A percentile compares a stretch with the other conserved stretches of the same genome.
Evolutionary conservation across 2,888 invertebrate genomes (phyloP).

Genomic region (Phaonia tiefii): DNA sequence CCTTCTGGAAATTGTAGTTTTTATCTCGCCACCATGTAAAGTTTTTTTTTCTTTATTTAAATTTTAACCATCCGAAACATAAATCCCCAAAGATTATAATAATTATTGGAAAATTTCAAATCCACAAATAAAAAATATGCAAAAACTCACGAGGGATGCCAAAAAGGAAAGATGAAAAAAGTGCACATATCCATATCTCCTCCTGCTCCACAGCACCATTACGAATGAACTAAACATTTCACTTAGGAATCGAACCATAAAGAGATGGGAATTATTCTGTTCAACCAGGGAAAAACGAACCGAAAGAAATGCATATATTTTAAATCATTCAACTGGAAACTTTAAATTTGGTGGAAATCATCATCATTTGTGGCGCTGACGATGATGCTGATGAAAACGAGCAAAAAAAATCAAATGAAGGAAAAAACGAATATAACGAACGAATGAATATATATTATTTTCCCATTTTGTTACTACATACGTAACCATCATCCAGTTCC

Average conservation of each 20-base stretch:
- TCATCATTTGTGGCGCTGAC: constrained; percentile 30
- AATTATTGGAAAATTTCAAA: no score
- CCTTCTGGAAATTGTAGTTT: no score
- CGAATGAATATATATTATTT: constrained; percentile 41
- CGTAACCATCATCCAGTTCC: neutral
- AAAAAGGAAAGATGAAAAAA: neutral
- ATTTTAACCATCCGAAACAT: no score
- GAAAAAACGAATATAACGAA: constrained; percentile 10
- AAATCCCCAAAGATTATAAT: no score
- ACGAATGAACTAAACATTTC: constrained; percentile 29
- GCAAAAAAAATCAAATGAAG: neutral
- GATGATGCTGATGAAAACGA: constrained; percentile 17
- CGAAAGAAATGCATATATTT: constrained; percentile 13
- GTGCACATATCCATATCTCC: neutral
- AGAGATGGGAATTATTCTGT: neutral
- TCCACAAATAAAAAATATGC: no score
- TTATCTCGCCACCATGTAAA: no score
- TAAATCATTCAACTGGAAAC: constrained; percentile 36
- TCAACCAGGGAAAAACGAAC: neutral
- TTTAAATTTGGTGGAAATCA: constrained; percentile 42
- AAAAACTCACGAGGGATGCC: neutral
- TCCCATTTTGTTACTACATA: constrained; percentile 36
- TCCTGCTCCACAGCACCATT: neutral
- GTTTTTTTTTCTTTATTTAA: no score
- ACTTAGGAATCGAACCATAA: constrained; percentile 28